A percentile compares a stretch with the other conserved stretches of the same genome.
Evolutionary conservation across 2,113 vertebrate species (phyloP).

Genomic region (Peromyscus leucopus): DNA sequence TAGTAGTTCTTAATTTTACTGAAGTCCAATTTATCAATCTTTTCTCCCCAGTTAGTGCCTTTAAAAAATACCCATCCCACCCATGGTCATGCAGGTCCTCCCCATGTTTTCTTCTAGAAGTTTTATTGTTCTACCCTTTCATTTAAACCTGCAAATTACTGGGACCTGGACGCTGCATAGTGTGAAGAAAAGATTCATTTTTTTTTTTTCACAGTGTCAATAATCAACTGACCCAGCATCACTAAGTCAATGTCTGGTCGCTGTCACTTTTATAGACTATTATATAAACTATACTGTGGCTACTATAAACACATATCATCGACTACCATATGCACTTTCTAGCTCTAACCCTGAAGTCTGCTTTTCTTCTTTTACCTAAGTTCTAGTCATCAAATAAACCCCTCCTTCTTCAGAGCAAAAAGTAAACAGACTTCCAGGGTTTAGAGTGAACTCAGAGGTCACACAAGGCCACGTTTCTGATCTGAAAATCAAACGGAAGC

Average conservation of each 20-base stretch:
- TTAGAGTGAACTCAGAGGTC: not conserved
- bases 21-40: conserved; percentile 39
- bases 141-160: conserved; percentile 5
- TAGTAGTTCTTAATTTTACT: not conserved
- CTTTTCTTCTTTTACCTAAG: conserved; percentile 27
- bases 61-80: not conserved
- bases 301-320: not conserved
- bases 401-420: conserved; percentile 39
- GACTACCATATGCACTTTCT: conserved; percentile 19
- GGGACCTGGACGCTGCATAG: not conserved
- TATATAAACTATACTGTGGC: not conserved
- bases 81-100: not conserved
- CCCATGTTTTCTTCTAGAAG: conserved; percentile 27
- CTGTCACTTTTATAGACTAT: not conserved
- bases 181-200: conserved; percentile 2
- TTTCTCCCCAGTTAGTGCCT: not conserved
- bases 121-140: conserved; percentile 28
- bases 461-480: not conserved
- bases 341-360: conserved; percentile 12
- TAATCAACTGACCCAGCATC: not conserved
- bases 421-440: conserved; percentile 22
- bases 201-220: not conserved
- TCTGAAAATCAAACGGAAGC: not conserved
- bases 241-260: conserved; percentile 38
- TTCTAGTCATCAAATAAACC: not conserved